Evolutionary conservation across 1,140 invertebrate genomes (phyloP), one percentile per base, ranked within the genome.

Genomic region (Drosophila simulans): DNA sequence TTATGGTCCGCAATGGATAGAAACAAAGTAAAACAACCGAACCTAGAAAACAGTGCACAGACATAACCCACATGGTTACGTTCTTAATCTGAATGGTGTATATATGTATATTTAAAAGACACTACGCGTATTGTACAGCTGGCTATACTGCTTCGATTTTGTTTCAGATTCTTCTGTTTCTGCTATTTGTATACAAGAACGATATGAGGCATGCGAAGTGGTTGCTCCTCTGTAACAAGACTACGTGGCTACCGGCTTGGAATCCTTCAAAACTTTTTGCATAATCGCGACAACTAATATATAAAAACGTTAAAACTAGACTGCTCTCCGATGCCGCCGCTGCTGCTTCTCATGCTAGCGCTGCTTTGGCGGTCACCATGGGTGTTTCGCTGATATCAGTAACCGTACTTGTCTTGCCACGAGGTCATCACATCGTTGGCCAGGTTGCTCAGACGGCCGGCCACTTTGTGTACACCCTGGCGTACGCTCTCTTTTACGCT

Each of bases 401-500:
- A 94, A 22, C 94, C 94, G 85, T 94, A 94, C 91, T 93, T 93
- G 81, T 94, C 98, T 94, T 98, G 98, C 90, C 99, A 94, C 71
- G 97, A 97, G 60, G 95, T 96, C 94, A 99, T 98, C 3, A 99
- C 96, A 76, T 97, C 98, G 93, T 97, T 99, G 56, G 98, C 98
- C 63, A 99, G 93, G 64, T 95, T 97, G 79, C 98, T 99, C 12
- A 99, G 93, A 89, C 96, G 96, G 5, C 97, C 98, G 34, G 98
- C 98, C 62, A 99, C 98, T 94, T 98, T 99, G 59, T 97, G 98
- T 35, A 99, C 98, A 57, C 98, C 98, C 93, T 98, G 97, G 78
- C 96, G 95, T 7, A 99, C 98, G 80, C 97, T 98, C 93, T 99
- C 98, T 92, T 97, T 97, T 0, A 99, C 97, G 90, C 99, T 98